Evolutionary conservation across 2,888 invertebrate genomes (phyloP).

Genomic region (Allolobophora icterica): DNA sequence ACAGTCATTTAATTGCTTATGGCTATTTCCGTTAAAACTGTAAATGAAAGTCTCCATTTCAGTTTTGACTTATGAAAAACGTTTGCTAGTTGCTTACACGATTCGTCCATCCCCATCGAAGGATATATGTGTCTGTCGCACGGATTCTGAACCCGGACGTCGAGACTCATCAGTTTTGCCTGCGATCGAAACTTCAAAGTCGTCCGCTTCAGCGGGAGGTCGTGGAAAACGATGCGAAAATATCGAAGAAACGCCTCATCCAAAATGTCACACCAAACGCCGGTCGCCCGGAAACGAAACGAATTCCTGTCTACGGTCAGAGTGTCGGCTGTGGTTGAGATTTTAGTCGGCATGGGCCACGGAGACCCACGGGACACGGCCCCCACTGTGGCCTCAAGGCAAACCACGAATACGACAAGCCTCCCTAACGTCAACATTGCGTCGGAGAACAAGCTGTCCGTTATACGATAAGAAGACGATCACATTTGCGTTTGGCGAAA

Average conservation of each 20-base stretch:
- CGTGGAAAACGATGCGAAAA: slow-evolving; percentile 65
- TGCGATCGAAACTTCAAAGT: not conserved
- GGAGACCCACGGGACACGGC: slow-evolving; percentile 42
- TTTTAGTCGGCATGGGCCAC: slow-evolving; percentile 51
- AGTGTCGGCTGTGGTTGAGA: slow-evolving; percentile 32
- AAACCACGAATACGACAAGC: not conserved
- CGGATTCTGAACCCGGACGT: slow-evolving; percentile 70
- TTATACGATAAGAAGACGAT: not conserved
- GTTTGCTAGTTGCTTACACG: slow-evolving; percentile 67
- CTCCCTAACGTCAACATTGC: not conserved
- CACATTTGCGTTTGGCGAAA: too few species aligned
- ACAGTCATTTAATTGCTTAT: too few species aligned
- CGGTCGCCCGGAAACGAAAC: slow-evolving; percentile 51
- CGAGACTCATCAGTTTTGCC: slow-evolving; percentile 60
- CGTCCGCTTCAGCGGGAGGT: not conserved
- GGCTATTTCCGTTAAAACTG: not conserved
- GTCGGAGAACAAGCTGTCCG: not conserved
- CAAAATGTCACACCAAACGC: slow-evolving; percentile 69
- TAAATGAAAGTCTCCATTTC: not conserved
- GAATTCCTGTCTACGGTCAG: slow-evolving; percentile 30
- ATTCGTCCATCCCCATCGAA: slow-evolving; percentile 76
- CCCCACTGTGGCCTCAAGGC: not conserved
- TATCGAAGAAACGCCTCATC: slow-evolving; percentile 71
- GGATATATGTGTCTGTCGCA: slow-evolving; percentile 78
- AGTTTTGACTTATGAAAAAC: not conserved